Base-by-base conservation (phyloP, 2,797 vertebrate genomes). In the Acropternis orthonyx region DNA sequence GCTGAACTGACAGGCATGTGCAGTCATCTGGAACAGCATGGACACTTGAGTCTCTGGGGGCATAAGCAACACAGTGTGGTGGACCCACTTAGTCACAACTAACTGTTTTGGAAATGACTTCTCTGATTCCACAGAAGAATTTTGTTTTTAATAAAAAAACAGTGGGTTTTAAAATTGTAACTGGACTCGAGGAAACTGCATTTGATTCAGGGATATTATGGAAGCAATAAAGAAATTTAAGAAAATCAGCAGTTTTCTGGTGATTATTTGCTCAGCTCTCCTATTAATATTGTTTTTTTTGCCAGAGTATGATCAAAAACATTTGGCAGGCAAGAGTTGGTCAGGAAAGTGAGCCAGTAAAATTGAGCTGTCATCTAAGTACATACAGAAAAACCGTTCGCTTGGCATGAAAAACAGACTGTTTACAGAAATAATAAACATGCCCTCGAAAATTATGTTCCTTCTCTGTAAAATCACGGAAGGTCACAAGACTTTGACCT, bases 271-370 rank as follows among this genome's bases (percentile, higher is more conserved):
- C 76, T 81, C 73, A 63, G 66, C 72, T 92, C 87, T 54, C 59
- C 72, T 93, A 87, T 83, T 93, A 95, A 93, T 94, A 88, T 56
- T 68, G 90, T 71, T 72, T 92, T 95, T 71, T 88, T 96, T 94
- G 89, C 94, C 94, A 97, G 80, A 95, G 67, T 87, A 46, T 94
- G 95, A 97, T 96, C 91, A 96, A 94, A 96, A 96, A 85, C 92
- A 88, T 81, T 96, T 94, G 94, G 85, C 95, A 93, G 89, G 85
- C 91, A 83, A 54, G 84, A 68, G 65, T 58, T 36, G 30, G 66
- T 93, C 55, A 34, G 78, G 72, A 93, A 92, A 82, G 82, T 5
- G 62, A 96, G 95, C 96, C 95, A 96, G 82, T 84, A 37, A 74
- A 91, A 81, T 93, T 88, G 93, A 95, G 92, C 92, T 96, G 89